phyloP scores from a whole-genome alignment of 2,113 vertebrate species.

The Gobio gobio region DNA sequence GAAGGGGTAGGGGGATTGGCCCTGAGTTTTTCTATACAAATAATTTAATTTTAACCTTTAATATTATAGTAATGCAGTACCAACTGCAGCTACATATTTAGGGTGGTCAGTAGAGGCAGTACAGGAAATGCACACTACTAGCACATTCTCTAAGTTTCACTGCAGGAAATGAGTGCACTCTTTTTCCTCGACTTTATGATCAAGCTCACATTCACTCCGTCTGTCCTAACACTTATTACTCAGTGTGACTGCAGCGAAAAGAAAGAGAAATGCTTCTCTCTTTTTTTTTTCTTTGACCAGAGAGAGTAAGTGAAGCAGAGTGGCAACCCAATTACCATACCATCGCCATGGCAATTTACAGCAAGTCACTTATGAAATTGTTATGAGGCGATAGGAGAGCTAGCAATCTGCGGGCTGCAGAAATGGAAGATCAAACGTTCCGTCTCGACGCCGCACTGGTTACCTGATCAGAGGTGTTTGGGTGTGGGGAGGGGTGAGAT shows the following conservation, averaged over 20 bases:
- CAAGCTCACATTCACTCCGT: constrained; percentile 46
- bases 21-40: too few relatives aligned
- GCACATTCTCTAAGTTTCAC: constrained; percentile 1
- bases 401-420: constrained; percentile 48
- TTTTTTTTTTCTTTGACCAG: constrained; percentile 33
- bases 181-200: constrained; percentile 53
- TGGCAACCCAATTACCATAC: constrained; percentile 53
- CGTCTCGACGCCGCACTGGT: constrained; percentile 38
- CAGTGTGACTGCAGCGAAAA: constrained; percentile 37
- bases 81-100: neutral
- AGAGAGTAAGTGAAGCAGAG: constrained; percentile 36
- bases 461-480: constrained; percentile 49
- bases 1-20: too few relatives aligned
- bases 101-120: neutral
- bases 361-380: constrained; percentile 64
- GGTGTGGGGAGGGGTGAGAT: constrained; percentile 4
- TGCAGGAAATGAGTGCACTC: constrained; percentile 44
- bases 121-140: constrained; percentile 3
- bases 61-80: too few relatives aligned
- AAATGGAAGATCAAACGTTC: constrained; percentile 55
- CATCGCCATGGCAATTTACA: constrained; percentile 58
- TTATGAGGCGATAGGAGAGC: constrained; percentile 56
- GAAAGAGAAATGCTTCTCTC: constrained; percentile 43
- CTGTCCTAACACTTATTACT: constrained; percentile 57
- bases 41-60: too few relatives aligned